Percentiles rank a stretch among this genome's conserved stretches.
Evolutionary conservation across 2,888 invertebrate genomes (phyloP).

Genomic region (Seira musarum): DNA sequence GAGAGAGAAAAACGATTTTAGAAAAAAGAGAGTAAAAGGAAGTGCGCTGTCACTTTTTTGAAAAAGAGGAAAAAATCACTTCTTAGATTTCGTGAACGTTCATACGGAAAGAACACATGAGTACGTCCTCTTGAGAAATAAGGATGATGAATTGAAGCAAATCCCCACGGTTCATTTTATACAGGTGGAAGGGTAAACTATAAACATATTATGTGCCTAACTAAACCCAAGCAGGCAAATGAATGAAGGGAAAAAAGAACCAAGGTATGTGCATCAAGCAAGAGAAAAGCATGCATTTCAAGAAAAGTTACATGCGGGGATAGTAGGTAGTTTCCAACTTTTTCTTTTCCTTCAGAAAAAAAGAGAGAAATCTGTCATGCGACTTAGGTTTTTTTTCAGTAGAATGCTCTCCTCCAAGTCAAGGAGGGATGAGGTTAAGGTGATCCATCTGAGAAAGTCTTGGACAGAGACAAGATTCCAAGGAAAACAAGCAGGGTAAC

Average conservation of each 20-base stretch:
- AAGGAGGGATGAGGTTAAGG: constrained; percentile 19
- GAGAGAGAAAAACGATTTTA: constrained; percentile 5
- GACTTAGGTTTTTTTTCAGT: neutral
- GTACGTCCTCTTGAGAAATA: constrained; percentile 56
- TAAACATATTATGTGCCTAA: constrained; percentile 4
- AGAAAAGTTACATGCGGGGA: no score
- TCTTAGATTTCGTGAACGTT: neutral
- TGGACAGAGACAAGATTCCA: constrained; percentile 43
- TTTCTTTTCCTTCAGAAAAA: neutral
- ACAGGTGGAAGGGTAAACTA: constrained; percentile 1
- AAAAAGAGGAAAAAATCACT: constrained; percentile 27
- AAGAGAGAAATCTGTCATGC: no score
- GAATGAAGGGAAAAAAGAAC: neutral
- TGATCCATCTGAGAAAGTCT: constrained; percentile 52
- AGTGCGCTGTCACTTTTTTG: constrained; percentile 39
- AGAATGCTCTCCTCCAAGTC: neutral
- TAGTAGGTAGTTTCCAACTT: neutral
- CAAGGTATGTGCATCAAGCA: neutral
- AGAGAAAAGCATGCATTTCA: neutral
- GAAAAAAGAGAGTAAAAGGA: constrained; percentile 19
- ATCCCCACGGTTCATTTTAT: constrained; percentile 55
- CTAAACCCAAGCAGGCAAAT: neutral
- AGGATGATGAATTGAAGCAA: constrained; percentile 65
- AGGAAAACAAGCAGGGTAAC: neutral
- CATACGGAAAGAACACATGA: neutral